Base-by-base conservation (phyloP, 2,888 invertebrate genomes). In the Anoplius nigerrimus region DNA sequence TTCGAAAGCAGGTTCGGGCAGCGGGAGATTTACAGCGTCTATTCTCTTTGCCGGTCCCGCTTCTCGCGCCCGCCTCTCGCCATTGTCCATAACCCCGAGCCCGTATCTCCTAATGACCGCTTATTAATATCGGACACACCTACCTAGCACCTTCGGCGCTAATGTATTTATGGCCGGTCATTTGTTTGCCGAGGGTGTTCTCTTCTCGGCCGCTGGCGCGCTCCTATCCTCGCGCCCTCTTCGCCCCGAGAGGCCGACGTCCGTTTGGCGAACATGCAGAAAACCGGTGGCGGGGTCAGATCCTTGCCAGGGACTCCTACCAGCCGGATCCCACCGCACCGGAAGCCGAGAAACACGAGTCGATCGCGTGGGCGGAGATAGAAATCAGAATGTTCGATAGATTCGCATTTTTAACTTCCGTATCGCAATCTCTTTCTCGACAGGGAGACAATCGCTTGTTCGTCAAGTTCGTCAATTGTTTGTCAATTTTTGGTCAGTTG, bases 121-220 rank as follows among this genome's bases (percentile, higher is more conserved):
- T 82, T 81, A 82, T 82, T 82, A 82, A 79, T 81, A 82, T 71
- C 70, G 74, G 75, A 72, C 79, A 75, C 76, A 71, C 79, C 82
- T 74, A 72, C 71, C 75, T 66, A 54, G 74, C 81, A 77, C 75
- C 77, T 75, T 76, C 64, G 67, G 64, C 65, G 71, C 61, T 72
- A 69, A 75, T 74, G 61, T 74, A 75, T 79, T 76, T 71, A 76
- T 74, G 69, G 66, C 69, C 70, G 71, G 72, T 78, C 78, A 78
- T 78, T 78, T 78, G 76, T 78, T 75, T 75, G 71, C 73, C 70
- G 64, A 75, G 71, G 52, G 55, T 55, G 16, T 55, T 34, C 24
- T 20, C n/a, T n/a, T n/a, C n/a, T 55, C 48, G n/a, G 48, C 48
- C 48, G 8, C 13, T 42, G n/a, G n/a, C n/a, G n/a, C n/a, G n/a